These are phyloP conservation scores for Lasioglossum albipes DNA, from an alignment of 1,140 invertebrate species.

Conservation along the genomic window DNA sequence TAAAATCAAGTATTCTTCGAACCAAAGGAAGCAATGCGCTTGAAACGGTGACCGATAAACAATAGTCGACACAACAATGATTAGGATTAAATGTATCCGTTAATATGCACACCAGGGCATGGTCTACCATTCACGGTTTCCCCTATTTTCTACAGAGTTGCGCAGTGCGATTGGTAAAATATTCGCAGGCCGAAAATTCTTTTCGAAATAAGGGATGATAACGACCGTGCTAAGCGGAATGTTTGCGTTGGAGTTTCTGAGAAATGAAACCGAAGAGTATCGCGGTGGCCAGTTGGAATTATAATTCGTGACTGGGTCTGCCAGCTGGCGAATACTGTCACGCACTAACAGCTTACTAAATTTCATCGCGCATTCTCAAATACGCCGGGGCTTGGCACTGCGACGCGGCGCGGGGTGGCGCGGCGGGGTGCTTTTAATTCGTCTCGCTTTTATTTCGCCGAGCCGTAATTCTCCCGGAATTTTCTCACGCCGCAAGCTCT, in stretches of 20 bases:
- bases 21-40: no score
- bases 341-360: neutral
- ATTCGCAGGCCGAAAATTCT: no score
- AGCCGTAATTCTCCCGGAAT: slow-evolving; percentile 44
- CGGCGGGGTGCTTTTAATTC: slow-evolving; percentile 29
- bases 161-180: no score
- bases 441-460: slow-evolving; percentile 32
- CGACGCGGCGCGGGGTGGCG: no score
- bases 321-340: neutral
- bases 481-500: slow-evolving; percentile 17
- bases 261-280: neutral
- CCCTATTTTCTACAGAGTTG: no score
- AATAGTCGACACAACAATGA: no score
- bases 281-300: neutral
- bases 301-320: neutral
- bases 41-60: no score
- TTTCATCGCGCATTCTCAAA: neutral
- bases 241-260: neutral
- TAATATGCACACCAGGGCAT: no score
- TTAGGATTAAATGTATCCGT: no score
- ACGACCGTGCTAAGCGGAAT: neutral
- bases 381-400: neutral
- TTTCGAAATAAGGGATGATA: no score
- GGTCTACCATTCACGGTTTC: no score
- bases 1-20: no score